phyloP scores from a whole-genome alignment of 2,888 invertebrate genomes.

The Diaperis boleti region DNA sequence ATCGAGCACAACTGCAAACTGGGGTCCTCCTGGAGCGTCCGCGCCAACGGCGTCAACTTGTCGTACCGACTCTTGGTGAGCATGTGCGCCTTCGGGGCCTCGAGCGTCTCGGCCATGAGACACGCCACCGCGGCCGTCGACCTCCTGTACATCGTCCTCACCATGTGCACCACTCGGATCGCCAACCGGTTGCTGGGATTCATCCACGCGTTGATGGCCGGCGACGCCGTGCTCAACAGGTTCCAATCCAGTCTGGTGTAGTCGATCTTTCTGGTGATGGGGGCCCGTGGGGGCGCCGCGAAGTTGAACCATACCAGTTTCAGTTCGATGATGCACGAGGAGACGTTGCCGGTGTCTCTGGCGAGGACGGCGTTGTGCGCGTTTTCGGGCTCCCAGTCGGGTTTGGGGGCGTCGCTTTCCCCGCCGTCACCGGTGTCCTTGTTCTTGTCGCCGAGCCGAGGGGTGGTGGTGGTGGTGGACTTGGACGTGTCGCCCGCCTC shows the following conservation, averaged over 20 bases:
- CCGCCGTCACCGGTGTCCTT: constrained; percentile 41
- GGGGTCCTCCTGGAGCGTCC: constrained; percentile 94
- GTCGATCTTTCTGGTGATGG: constrained; percentile 94
- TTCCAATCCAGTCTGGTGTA: constrained; percentile 98
- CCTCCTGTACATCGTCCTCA: constrained; percentile 82
- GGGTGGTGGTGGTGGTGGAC: constrained; percentile 50
- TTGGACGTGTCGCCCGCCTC: constrained; percentile 43
- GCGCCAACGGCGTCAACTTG: constrained; percentile 87
- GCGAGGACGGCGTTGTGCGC: constrained; percentile 54
- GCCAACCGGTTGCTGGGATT: constrained; percentile 94
- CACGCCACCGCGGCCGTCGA: constrained; percentile 92
- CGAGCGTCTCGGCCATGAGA: constrained; percentile 94
- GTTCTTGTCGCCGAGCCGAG: constrained; percentile 48
- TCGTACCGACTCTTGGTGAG: constrained; percentile 91
- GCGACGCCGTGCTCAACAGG: constrained; percentile 93
- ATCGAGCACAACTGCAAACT: constrained; percentile 94
- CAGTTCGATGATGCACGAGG: constrained; percentile 89
- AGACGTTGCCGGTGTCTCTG: constrained; percentile 80
- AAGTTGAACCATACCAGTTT: constrained; percentile 97
- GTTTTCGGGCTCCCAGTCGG: constrained; percentile 33
- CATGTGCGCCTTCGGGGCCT: constrained; percentile 86
- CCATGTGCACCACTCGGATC: constrained; percentile 84
- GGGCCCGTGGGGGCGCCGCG: constrained; percentile 95
- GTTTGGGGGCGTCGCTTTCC: constrained; percentile 32
- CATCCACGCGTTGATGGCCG: constrained; percentile 98